Conservation (phyloP, 2,113 vertebrate genomes). For the Nyctibius bracteatus region DNA sequence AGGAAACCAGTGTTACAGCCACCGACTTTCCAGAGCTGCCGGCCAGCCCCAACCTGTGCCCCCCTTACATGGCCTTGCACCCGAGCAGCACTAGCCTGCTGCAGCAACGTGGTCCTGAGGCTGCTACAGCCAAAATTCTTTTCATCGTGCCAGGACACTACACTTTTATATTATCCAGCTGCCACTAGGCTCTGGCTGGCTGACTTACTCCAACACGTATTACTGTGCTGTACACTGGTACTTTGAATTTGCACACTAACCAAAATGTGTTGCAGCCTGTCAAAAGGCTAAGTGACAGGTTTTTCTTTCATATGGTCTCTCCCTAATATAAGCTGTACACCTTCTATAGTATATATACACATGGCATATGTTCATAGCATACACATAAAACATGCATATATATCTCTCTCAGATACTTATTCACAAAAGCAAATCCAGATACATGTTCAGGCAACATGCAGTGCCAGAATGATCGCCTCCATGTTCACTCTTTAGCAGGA, state of each 20-base stretch:
- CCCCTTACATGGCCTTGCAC: not conserved
- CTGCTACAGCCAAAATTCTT: not conserved
- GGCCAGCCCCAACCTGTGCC: not conserved
- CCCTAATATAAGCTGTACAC: not conserved
- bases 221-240: not conserved
- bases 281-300: not conserved
- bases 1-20: not conserved
- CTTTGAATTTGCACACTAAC: fast-evolving
- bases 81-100: not conserved
- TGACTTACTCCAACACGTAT: not conserved
- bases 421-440: not conserved
- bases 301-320: not conserved
- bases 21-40: not conserved
- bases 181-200: not conserved
- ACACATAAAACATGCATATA: not conserved
- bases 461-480: not conserved
- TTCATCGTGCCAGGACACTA: not conserved
- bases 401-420: not conserved
- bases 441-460: not conserved
- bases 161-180: not conserved
- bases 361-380: not conserved
- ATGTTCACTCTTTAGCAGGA: not conserved
- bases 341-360: not conserved
- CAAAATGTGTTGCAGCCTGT: not conserved
- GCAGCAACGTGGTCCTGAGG: not conserved